Base-by-base conservation (phyloP, 2,113 vertebrate species). In the Cephalopholis sonnerati region DNA sequence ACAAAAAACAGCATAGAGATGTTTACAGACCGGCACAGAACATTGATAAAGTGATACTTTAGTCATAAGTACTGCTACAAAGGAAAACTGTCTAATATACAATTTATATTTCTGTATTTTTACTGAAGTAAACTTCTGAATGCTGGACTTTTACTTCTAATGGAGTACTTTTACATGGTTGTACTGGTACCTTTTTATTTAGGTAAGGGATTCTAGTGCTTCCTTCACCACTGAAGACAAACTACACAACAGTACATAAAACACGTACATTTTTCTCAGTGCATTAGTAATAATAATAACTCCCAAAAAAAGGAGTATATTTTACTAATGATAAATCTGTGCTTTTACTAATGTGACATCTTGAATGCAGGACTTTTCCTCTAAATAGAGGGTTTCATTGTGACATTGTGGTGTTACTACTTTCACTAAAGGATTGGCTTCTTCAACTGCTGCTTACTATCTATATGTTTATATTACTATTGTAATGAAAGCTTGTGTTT, bases 21-120 rank as follows among this genome's bases (percentile, higher is more conserved):
- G 32, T 44, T 77, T 27, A 74, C 57, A 54, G 36, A 84, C 17
- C 53, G 4, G 13, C 69, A 64, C 16, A 59, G 7, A 27, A 51
- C 68, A 73, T 4, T 20, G 22, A 22, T 22, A 17, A 59, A n/a
- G 2, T 3, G 16, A 63, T 16, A 57, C 8, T 44, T 54, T 9
- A 53, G n/a, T n/a, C n/a, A n/a, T n/a, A n/a, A n/a, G n/a, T n/a
- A n/a, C n/a, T n/a, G 16, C 24, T 54, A 41, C 27, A 65, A 2
- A 50, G 17, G 18, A 29, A 25, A 39, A 0, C 0, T 25, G 59
- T 53, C 59, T 24, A 12, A 77, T 39, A 24, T 18, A 29, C 16
- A 64, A 8, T 2, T 18, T 17, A 20, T 68, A 29, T 7, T 64
- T 62, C 1, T 36, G 16, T 61, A 18, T 32, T 58, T 58, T 29